These are phyloP conservation scores for Melanocharis versteri DNA, from an alignment of 2,113 vertebrate species.

Conservation along the genomic window DNA sequence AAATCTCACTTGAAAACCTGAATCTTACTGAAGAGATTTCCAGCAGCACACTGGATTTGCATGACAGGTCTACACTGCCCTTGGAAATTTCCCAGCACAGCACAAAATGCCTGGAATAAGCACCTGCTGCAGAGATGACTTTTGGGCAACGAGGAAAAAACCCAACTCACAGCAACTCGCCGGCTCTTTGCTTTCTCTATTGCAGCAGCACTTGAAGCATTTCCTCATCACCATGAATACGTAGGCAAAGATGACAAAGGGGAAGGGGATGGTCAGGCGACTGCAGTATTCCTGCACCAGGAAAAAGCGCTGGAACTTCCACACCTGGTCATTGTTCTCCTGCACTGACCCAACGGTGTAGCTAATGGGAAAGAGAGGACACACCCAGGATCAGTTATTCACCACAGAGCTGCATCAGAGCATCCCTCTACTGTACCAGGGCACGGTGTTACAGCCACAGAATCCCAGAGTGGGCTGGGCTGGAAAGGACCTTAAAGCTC, in stretches of 20 bases:
- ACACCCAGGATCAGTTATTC: neutral
- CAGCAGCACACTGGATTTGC: neutral
- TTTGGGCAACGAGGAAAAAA: neutral
- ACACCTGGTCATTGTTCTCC: constrained; percentile 81
- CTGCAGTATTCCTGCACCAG: constrained; percentile 80
- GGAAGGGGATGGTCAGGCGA: constrained; percentile 77
- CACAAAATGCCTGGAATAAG: neutral
- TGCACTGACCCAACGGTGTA: constrained; percentile 79
- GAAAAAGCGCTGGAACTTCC: constrained; percentile 82
- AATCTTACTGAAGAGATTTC: neutral
- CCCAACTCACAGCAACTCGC: constrained; percentile 74
- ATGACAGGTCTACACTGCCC: neutral
- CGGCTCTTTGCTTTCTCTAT: constrained; percentile 8
- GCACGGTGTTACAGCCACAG: neutral
- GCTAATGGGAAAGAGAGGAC: constrained; percentile 8
- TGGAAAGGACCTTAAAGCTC: neutral
- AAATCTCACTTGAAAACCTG: neutral
- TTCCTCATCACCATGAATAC: constrained; percentile 75
- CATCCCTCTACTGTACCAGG: neutral
- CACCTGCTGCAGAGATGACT: neutral
- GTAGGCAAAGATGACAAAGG: constrained; percentile 79
- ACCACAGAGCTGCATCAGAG: neutral
- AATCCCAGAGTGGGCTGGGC: neutral
- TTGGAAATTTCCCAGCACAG: neutral
- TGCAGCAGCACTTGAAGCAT: constrained; percentile 72